phyloP scores from a whole-genome alignment of 1,140 invertebrate genomes.

The Drosophila sproati region DNA sequence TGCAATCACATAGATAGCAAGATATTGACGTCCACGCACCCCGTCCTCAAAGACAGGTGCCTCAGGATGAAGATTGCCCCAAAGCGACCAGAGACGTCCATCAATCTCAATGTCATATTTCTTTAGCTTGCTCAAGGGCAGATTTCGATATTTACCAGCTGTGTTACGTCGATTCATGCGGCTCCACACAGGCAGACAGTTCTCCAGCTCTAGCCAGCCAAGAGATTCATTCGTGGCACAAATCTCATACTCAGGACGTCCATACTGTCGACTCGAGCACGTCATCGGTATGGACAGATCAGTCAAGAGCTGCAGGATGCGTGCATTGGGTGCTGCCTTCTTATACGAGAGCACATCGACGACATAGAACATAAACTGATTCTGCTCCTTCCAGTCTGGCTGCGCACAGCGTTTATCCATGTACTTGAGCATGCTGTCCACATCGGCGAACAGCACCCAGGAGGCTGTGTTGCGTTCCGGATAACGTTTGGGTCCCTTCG shows the following conservation, averaged over 20 bases:
- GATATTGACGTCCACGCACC: slow-evolving; percentile 86
- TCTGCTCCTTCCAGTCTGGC: slow-evolving; percentile 66
- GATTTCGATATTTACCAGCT: slow-evolving; percentile 85
- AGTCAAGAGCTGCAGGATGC: slow-evolving; percentile 74
- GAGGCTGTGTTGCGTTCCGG: slow-evolving; percentile 78
- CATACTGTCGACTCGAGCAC: slow-evolving; percentile 61
- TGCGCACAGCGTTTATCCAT: slow-evolving; percentile 52
- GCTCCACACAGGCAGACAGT: slow-evolving; percentile 85
- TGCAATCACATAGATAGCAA: slow-evolving; percentile 86
- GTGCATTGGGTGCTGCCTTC: slow-evolving; percentile 69
- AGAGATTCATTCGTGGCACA: slow-evolving; percentile 85
- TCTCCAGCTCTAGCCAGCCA: slow-evolving; percentile 86
- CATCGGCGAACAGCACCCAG: slow-evolving; percentile 76
- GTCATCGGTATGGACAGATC: slow-evolving; percentile 72
- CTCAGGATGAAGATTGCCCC: slow-evolving; percentile 86
- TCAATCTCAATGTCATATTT: slow-evolving; percentile 88
- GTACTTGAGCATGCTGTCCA: slow-evolving; percentile 64
- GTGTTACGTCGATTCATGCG: slow-evolving; percentile 85
- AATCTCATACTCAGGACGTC: slow-evolving; percentile 69
- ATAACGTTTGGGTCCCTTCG: slow-evolving; percentile 58
- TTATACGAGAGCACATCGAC: slow-evolving; percentile 71
- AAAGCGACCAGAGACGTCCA: slow-evolving; percentile 87
- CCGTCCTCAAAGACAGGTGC: slow-evolving; percentile 84
- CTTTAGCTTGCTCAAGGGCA: slow-evolving; percentile 85
- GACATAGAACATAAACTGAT: slow-evolving; percentile 68